A percentile compares a stretch with the other conserved stretches of the same genome.
These are phyloP conservation scores for Ctenopoma kingsleyae DNA, from an alignment of 2,797 vertebrate species.

Conservation along the genomic window DNA sequence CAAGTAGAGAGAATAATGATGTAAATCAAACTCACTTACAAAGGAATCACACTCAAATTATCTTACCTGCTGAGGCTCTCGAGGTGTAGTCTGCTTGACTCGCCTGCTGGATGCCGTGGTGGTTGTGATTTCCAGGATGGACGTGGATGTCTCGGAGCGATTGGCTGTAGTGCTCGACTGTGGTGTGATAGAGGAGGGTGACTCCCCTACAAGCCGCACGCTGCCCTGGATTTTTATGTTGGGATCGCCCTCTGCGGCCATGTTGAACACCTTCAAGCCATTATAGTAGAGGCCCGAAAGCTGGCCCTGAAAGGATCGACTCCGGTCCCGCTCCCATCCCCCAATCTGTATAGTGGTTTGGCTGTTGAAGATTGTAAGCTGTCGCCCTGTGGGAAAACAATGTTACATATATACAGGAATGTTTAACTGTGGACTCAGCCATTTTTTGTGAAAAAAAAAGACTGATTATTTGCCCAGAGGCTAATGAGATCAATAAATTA, in stretches of 20 bases:
- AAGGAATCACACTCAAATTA: background rate
- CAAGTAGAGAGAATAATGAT: slow-evolving; percentile 17
- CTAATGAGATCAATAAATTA: slow-evolving; percentile 99
- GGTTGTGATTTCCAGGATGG: slow-evolving; percentile 94
- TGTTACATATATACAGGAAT: slow-evolving; percentile 95
- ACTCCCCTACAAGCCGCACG: slow-evolving; percentile 97
- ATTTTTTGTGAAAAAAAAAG: slow-evolving; percentile 77
- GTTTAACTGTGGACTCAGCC: slow-evolving; percentile 87
- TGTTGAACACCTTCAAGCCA: slow-evolving; percentile 99
- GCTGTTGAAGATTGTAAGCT: slow-evolving; percentile 99
- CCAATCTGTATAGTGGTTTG: slow-evolving; percentile 99
- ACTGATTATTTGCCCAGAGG: slow-evolving; percentile 93
- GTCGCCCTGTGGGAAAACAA: slow-evolving; percentile 96
- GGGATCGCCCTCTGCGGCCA: slow-evolving; percentile 96
- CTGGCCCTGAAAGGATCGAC: slow-evolving; percentile 97
- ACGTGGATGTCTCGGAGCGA: slow-evolving; percentile 96
- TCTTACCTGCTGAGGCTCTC: slow-evolving; percentile 94
- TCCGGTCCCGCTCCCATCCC: slow-evolving; percentile 95
- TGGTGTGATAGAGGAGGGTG: slow-evolving; percentile 94
- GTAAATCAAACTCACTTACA: background rate
- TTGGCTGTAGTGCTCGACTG: slow-evolving; percentile 97
- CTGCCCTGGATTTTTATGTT: slow-evolving; percentile 97
- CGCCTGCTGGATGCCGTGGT: slow-evolving; percentile 93
- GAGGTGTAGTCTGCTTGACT: slow-evolving; percentile 91
- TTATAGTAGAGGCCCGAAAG: slow-evolving; percentile 99